Percentiles rank a stretch among this genome's conserved stretches.
Evolutionary conservation across 2,113 vertebrate species (phyloP).

Genomic region (Hemiscyllium ocellatum): DNA sequence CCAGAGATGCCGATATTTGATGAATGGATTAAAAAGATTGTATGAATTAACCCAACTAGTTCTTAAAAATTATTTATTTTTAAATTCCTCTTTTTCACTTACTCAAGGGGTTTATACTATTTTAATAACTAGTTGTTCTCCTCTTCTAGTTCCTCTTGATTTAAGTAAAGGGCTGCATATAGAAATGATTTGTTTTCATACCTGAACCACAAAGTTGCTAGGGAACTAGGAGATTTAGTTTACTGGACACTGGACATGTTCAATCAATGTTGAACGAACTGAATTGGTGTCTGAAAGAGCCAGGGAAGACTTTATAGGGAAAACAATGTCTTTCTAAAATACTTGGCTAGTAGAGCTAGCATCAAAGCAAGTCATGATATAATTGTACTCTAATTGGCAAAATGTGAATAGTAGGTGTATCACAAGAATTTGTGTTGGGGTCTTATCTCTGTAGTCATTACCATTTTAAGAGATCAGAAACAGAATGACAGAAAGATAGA

Average conservation of each 20-base stretch:
- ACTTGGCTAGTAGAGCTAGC: background rate
- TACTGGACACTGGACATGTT: background rate
- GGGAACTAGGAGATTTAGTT: background rate
- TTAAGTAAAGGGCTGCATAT: background rate
- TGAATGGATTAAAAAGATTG: background rate
- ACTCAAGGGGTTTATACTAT: background rate
- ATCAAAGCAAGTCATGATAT: background rate
- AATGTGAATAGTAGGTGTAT: background rate
- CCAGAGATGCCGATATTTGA: no score
- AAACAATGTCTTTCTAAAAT: background rate
- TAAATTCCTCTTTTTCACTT: background rate
- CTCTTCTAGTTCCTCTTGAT: background rate
- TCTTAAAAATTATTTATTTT: background rate
- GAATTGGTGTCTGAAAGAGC: background rate
- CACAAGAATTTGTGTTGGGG: background rate
- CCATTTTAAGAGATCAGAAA: background rate
- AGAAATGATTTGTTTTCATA: background rate
- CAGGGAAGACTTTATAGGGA: background rate
- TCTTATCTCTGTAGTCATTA: background rate
- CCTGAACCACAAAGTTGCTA: background rate
- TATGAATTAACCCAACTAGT: background rate
- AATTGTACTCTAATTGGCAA: background rate
- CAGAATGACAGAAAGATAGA: background rate
- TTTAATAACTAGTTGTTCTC: background rate
- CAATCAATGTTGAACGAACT: background rate